Evolutionary conservation across 2,888 invertebrate genomes (phyloP).

Genomic region (Erebia palarica): DNA sequence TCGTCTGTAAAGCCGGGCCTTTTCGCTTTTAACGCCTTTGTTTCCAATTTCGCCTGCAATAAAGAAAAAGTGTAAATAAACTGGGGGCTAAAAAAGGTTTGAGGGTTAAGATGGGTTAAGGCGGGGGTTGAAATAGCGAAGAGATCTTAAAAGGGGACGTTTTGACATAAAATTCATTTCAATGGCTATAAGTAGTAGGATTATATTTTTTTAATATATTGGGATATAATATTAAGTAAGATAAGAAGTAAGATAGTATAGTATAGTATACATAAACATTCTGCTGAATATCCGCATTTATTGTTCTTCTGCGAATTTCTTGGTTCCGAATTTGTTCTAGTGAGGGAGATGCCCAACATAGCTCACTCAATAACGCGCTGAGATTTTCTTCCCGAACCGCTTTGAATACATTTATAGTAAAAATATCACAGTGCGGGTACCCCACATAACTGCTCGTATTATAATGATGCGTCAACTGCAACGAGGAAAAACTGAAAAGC

Average conservation of each 20-base stretch:
- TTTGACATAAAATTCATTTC: slow-evolving; percentile 39
- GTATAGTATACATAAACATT: too few species aligned
- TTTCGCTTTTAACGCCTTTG: slow-evolving; percentile 94
- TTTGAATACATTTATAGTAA: too few species aligned
- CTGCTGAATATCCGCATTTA: too few species aligned
- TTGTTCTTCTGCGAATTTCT: too few species aligned
- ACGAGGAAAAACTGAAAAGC: slow-evolving; percentile 37
- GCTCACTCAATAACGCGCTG: too few species aligned
- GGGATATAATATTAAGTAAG: too few species aligned
- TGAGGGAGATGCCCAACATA: too few species aligned
- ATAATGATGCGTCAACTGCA: slow-evolving; percentile 35
- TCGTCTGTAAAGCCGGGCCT: slow-evolving; percentile 96
- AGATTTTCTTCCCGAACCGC: too few species aligned
- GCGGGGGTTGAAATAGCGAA: slow-evolving; percentile 3
- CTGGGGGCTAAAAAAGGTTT: slow-evolving; percentile 1
- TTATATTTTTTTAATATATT: too few species aligned
- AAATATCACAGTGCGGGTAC: neutral
- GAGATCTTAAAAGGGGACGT: slow-evolving; percentile 9
- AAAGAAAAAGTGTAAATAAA: slow-evolving; percentile 49
- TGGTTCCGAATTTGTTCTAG: too few species aligned
- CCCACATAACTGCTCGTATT: neutral
- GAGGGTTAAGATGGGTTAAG: neutral
- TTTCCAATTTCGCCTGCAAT: slow-evolving; percentile 94
- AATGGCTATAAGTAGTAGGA: neutral
- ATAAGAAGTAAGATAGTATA: too few species aligned